Evolutionary conservation across 2,888 invertebrate genomes (phyloP), one percentile per base, ranked within the genome.

Genomic region (Bembecia ichneumoniformis): DNA sequence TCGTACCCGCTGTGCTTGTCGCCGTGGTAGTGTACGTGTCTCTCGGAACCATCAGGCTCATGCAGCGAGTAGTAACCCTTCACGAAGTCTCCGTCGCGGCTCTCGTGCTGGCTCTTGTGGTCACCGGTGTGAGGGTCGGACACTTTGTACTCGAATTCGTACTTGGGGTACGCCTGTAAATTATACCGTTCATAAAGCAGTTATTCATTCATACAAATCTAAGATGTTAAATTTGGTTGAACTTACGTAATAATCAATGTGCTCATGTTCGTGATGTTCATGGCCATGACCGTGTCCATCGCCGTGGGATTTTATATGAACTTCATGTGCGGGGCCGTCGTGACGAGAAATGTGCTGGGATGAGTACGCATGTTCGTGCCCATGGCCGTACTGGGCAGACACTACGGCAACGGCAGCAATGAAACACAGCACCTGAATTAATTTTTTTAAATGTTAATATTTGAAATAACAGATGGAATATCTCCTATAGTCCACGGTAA

Each of bases 31-130:
- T 72, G 59, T 3, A 72, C 73, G 7, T 62, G 57, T 51, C 74
- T 62, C 54, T 82, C 67, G 60, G 86, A 81, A 54, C 88, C 88
- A 51, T 83, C 84, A 34, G 88, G 82, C 60, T 89, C 83, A 58
- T 86, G 81, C 49, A 88, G 71, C 34, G 80, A 77, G 69, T 90
- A 90, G 63, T 87, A 61, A 40, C 90, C 90, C 66, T 87, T 82
- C 49, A 90, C 90, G 34, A 77, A 81, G 59, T 89, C 84, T 3
- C 90, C 90, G 65, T 87, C 83, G 50, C 81, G 75, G 55, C 75
- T 71, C 66, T 88, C 88, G 43, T 77, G 69, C 65, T 83, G 83
- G 45, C 71, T 66, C 66, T 86, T 83, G 58, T 71, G 64, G 64
- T 88, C 87, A n/a, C 84, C 84, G 50, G 88, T 87, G 65, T 86